Conservation (phyloP, 2,888 invertebrate species). For the Dynastes grantii region DNA sequence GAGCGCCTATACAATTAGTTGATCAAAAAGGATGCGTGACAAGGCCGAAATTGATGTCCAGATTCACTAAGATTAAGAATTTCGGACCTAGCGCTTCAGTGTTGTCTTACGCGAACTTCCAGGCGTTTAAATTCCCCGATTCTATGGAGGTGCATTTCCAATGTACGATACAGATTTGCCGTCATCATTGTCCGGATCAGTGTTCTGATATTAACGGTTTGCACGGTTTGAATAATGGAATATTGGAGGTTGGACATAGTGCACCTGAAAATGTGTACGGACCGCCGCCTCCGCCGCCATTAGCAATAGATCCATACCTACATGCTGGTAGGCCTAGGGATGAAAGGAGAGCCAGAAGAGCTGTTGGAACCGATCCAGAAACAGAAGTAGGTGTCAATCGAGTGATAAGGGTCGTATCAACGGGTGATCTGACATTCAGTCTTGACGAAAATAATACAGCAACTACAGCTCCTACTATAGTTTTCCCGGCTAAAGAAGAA, state of each 20-base stretch:
- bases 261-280: slow-evolving; percentile 80
- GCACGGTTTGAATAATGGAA: slow-evolving; percentile 64
- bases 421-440: slow-evolving; percentile 90
- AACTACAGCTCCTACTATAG: slow-evolving; percentile 77
- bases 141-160: slow-evolving; percentile 98
- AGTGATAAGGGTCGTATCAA: slow-evolving; percentile 92
- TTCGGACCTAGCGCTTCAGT: slow-evolving; percentile 95
- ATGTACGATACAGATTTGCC: slow-evolving; percentile 94
- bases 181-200: slow-evolving; percentile 94
- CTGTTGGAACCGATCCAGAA: slow-evolving; percentile 77
- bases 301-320: slow-evolving; percentile 77
- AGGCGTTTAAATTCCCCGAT: slow-evolving; percentile 96
- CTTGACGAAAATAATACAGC: slow-evolving; percentile 79
- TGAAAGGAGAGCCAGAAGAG: slow-evolving; percentile 80
- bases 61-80: slow-evolving; percentile 95
- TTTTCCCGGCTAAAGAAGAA: slow-evolving; percentile 80
- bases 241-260: slow-evolving; percentile 74
- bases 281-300: slow-evolving; percentile 77
- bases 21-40: slow-evolving; percentile 95
- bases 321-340: slow-evolving; percentile 82
- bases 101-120: slow-evolving; percentile 93
- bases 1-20: slow-evolving; percentile 93
- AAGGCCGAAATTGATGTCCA: slow-evolving; percentile 92
- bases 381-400: slow-evolving; percentile 92
- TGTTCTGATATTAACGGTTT: slow-evolving; percentile 78